Conservation (phyloP, 2,888 invertebrate species). For the Didymodactylos carnosus region DNA sequence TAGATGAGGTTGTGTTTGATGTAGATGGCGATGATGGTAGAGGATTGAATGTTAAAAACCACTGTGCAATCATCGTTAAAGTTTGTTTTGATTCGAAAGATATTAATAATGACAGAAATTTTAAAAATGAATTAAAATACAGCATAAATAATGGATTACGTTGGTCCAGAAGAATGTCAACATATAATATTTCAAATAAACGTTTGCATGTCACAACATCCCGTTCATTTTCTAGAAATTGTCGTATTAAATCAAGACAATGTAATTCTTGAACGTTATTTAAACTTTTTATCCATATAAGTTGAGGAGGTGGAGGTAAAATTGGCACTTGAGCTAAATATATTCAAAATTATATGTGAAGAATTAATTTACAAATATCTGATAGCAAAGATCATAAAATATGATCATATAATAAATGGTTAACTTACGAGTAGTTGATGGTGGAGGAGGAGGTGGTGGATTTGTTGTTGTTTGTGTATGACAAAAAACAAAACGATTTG, state of each 20-base stretch:
- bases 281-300: neutral
- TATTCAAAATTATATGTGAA: too few relatives aligned
- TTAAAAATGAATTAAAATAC: neutral
- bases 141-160: neutral
- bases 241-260: neutral
- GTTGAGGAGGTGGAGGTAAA: neutral
- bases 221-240: neutral
- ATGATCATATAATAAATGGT: too few relatives aligned
- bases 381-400: too few relatives aligned
- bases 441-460: too few relatives aligned
- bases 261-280: neutral
- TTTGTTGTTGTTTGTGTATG: neutral
- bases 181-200: neutral
- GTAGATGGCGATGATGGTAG: too few relatives aligned
- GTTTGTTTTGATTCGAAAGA: neutral
- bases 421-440: too few relatives aligned
- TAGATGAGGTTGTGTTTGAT: too few relatives aligned
- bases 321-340: neutral
- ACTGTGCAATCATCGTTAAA: neutral
- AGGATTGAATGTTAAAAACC: neutral
- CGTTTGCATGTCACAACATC: neutral
- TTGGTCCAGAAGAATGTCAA: neutral
- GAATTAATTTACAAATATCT: too few relatives aligned
- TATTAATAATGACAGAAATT: neutral
- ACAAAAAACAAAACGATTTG: neutral